These are phyloP conservation scores for human DNA, from an alignment of 2,113 vertebrate species.

Conservation along the genomic window DNA sequence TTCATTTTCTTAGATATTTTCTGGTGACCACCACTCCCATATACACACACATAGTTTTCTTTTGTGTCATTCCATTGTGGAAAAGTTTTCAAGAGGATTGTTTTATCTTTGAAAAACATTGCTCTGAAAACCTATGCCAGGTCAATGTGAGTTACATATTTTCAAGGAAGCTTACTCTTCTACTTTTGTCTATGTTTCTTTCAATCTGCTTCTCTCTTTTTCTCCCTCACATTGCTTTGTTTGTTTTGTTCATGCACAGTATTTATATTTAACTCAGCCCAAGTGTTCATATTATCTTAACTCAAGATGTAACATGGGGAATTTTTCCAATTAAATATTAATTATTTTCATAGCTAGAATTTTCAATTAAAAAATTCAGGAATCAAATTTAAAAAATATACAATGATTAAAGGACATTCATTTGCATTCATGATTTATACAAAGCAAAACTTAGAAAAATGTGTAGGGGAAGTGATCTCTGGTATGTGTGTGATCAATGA, in stretches of 20 bases:
- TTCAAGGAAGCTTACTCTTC: not conserved
- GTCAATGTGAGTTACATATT: not conserved
- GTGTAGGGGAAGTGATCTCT: not conserved
- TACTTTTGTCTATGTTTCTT: not conserved
- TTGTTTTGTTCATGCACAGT: not conserved
- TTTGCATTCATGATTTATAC: not conserved
- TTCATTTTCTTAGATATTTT: not conserved
- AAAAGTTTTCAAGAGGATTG: not conserved
- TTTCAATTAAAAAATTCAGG: conserved; percentile 16
- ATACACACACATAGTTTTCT: not conserved
- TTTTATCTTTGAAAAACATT: not conserved
- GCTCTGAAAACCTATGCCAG: not conserved
- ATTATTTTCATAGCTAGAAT: not conserved
- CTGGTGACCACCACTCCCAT: not conserved
- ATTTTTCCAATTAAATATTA: not conserved
- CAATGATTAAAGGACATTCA: not conserved
- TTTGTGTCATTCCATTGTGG: not conserved
- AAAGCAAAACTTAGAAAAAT: not conserved
- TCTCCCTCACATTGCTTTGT: not conserved
- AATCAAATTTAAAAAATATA: not conserved
- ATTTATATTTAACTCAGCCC: not conserved
- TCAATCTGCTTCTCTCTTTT: not conserved
- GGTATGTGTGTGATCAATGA: not conserved
- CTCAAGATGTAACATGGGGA: not conserved
- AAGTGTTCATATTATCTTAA: not conserved